phyloP scores from a whole-genome alignment of 2,888 invertebrate species.

The Lasioglossum marginatum region DNA sequence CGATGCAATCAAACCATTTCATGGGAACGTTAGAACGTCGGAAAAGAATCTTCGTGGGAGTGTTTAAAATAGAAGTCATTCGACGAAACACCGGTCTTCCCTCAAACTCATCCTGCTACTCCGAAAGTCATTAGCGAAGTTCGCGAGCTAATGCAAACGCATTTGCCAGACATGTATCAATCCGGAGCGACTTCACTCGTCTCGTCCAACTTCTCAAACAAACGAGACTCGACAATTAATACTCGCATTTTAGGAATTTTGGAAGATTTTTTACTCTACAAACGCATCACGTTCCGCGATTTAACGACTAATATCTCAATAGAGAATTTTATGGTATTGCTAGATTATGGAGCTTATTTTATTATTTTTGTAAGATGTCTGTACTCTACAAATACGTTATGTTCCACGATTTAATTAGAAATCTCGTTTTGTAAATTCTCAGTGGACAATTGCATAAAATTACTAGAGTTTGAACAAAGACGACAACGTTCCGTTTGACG shows the following conservation, averaged over 20 bases:
- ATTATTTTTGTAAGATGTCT: too few relatives aligned
- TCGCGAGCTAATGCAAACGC: background rate
- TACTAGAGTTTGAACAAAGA: too few relatives aligned
- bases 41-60: background rate
- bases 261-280: background rate
- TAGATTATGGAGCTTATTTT: too few relatives aligned
- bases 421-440: too few relatives aligned
- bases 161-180: background rate
- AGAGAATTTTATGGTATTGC: too few relatives aligned
- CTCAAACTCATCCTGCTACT: background rate
- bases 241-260: background rate
- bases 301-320: too few relatives aligned
- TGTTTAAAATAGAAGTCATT: background rate
- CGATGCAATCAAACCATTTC: conserved; percentile 23
- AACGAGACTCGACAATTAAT: background rate
- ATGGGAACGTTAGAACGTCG: background rate
- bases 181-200: background rate
- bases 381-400: too few relatives aligned
- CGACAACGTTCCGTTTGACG: too few relatives aligned
- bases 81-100: background rate
- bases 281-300: too few relatives aligned
- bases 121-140: background rate
- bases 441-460: too few relatives aligned
- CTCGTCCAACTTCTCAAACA: background rate
- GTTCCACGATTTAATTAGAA: too few relatives aligned